Percentiles rank a stretch among this genome's conserved stretches.
These are phyloP conservation scores for Meiosimyza decipiens DNA, from an alignment of 2,888 invertebrate genomes.

Conservation along the genomic window DNA sequence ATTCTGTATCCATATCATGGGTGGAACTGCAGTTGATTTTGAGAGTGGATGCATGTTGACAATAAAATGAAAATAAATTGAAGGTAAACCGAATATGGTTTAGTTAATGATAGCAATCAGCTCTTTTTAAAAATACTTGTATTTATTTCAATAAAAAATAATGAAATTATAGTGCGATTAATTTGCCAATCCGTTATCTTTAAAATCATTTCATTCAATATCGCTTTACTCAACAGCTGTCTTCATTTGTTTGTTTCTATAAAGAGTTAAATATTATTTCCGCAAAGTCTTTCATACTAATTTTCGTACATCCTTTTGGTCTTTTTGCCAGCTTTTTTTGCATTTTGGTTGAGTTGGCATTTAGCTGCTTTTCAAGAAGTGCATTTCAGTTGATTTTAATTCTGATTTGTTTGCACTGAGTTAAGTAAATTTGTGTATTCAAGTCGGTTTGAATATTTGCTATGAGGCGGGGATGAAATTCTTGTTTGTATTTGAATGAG, in stretches of 20 bases:
- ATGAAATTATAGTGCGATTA: no score
- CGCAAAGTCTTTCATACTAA: constrained; percentile 25
- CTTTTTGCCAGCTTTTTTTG: no score
- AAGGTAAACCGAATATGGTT: no score
- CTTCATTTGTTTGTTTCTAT: neutral
- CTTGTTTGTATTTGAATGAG: neutral
- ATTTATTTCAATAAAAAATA: neutral
- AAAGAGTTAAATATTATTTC: constrained; percentile 22
- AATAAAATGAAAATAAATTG: constrained; percentile 6
- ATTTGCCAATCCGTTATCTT: no score
- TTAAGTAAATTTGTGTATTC: neutral
- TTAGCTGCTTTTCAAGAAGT: constrained; percentile 21
- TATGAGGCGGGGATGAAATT: neutral
- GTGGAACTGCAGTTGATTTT: constrained; percentile 71
- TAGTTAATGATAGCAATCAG: neutral
- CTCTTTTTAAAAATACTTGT: neutral
- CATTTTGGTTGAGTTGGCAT: neutral
- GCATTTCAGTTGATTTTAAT: neutral
- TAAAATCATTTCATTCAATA: no score
- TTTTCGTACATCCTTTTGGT: neutral
- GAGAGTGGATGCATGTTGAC: constrained; percentile 5
- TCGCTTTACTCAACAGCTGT: no score
- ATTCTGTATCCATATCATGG: constrained; percentile 80
- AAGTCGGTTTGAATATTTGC: neutral
- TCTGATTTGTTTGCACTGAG: constrained; percentile 12